These are phyloP conservation scores for Trogon melanurus DNA, from an alignment of 2,113 vertebrate species.

Conservation along the genomic window DNA sequence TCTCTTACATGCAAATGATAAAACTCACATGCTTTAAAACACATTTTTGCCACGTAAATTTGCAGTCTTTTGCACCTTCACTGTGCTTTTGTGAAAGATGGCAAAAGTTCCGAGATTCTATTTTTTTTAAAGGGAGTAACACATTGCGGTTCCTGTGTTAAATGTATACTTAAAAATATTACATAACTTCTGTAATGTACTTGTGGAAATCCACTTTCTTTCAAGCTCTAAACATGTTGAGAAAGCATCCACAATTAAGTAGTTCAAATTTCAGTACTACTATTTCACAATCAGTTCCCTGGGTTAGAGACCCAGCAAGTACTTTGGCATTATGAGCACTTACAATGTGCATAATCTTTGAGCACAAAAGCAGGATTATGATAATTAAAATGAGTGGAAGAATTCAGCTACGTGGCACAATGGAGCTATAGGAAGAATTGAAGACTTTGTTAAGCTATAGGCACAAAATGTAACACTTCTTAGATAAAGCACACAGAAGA, in stretches of 20 bases:
- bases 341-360: neutral
- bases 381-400: neutral
- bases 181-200: neutral
- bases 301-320: neutral
- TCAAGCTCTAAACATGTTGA: neutral
- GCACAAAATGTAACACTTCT: neutral
- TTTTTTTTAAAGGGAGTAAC: neutral
- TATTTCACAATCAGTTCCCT: neutral
- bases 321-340: neutral
- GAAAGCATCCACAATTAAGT: neutral
- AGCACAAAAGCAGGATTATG: constrained; percentile 5
- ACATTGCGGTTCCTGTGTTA: neutral
- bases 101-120: neutral
- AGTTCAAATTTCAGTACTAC: neutral
- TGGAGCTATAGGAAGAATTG: neutral
- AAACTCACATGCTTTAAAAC: neutral
- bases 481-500: neutral
- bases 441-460: neutral
- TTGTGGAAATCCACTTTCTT: neutral
- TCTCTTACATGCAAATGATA: neutral
- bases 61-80: neutral
- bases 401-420: neutral
- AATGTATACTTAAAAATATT: neutral
- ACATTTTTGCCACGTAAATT: neutral
- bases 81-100: neutral